phyloP scores from a whole-genome alignment of 1,140 invertebrate species.

The Lucilia cuprina region DNA sequence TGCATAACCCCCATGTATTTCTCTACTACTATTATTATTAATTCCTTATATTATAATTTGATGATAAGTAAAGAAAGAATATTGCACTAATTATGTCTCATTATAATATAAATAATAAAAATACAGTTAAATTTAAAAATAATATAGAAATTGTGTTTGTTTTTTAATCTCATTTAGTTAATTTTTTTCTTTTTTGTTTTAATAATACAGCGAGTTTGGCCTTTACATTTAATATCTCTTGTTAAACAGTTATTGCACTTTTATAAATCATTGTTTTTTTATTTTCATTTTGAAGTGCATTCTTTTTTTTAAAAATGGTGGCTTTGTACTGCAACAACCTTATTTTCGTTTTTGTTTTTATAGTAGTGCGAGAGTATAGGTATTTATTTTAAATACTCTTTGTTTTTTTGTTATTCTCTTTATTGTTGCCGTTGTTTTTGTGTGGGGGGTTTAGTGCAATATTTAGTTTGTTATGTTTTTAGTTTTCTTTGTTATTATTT shows the following conservation, averaged over 20 bases:
- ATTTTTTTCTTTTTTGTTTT: background rate
- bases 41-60: background rate
- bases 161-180: background rate
- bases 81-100: slow-evolving; percentile 17
- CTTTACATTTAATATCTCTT: slow-evolving; percentile 23
- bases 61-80: background rate
- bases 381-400: too few species aligned
- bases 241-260: slow-evolving; percentile 34
- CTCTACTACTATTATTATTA: background rate
- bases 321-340: background rate
- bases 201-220: background rate
- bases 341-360: background rate
- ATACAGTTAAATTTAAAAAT: background rate
- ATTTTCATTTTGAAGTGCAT: background rate
- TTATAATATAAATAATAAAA: slow-evolving; percentile 22
- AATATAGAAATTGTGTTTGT: background rate
- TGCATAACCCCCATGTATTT: background rate
- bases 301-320: background rate
- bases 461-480: background rate
- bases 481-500: background rate
- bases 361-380: too few species aligned
- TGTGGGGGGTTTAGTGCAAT: background rate
- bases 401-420: background rate
- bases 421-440: background rate
- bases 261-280: background rate